Evolutionary conservation across 2,888 invertebrate species (phyloP).

Genomic region (Ephialtes manifestator): DNA sequence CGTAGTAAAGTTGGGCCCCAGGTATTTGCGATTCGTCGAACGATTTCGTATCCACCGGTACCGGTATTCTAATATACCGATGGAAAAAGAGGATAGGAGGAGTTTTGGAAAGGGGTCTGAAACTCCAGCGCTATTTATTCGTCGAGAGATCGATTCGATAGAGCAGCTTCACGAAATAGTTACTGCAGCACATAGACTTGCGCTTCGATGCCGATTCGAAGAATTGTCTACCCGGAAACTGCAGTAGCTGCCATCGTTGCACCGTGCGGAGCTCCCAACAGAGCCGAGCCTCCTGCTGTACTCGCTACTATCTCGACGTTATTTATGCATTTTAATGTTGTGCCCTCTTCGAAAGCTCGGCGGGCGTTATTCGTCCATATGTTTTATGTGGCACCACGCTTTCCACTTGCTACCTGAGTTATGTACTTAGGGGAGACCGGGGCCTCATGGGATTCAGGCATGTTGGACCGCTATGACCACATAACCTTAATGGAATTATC

Average conservation of each 20-base stretch:
- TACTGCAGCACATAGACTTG: conserved; percentile 13
- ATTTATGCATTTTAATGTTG: conserved; percentile 66
- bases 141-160: conserved; percentile 61
- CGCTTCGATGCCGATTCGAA: conserved; percentile 53
- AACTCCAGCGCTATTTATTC: conserved; percentile 53
- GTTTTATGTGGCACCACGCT: conserved; percentile 52
- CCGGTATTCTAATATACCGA: conserved; percentile 14
- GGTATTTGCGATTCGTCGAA: conserved; percentile 49
- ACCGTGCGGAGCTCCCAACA: conserved; percentile 41
- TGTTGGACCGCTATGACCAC: neutral
- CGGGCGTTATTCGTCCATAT: conserved; percentile 47
- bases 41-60: conserved; percentile 51
- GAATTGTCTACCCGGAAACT: conserved; percentile 61
- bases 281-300: conserved; percentile 26
- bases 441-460: neutral
- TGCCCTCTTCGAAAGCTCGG: conserved; percentile 41
- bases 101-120: neutral
- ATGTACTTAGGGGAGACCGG: conserved; percentile 24
- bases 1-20: conserved; percentile 19
- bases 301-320: conserved; percentile 61
- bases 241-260: conserved; percentile 47
- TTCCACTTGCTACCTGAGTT: conserved; percentile 46
- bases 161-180: conserved; percentile 39
- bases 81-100: neutral
- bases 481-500: neutral